Base-by-base conservation (phyloP, 1,140 invertebrate species). In the Zaprionus capensis region DNA sequence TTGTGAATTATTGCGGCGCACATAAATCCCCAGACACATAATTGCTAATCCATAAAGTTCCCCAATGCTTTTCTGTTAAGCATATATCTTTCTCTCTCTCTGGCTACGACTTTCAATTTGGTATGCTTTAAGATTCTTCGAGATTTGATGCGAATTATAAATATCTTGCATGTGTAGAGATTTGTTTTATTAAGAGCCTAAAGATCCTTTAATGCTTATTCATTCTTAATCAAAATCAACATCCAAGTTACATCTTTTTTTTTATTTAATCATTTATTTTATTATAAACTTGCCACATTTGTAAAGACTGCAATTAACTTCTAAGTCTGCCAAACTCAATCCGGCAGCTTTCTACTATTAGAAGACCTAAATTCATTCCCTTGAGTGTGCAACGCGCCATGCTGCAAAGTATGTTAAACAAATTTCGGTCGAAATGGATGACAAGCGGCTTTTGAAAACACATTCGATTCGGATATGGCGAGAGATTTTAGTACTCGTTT, bases 371-470 rank as follows among this genome's bases (percentile, higher is more conserved):
- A 26, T 68, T 14, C 41, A 56, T 56, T 9, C 22, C 36, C 36
- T 17, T 34, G 38, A 34, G 5, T 58, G 26, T 68, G 31, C 26
- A 7, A 12, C 38, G n/a, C 15, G 15, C 1, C 15, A 44, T n/a
- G 41, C 36, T 20, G 4, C 49, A 62, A 61, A 58, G 14, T 70
- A 22, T 34, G n/a, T 9, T 22, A 14, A 53, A 61, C 64, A 38
- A 53, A 49, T 57, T 63, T 38, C 34, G 51, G 17, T 24, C n/a
- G 11, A 71, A 70, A 64, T 64, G 51, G 59, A 64, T 64, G 67
- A 64, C 59, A 58, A 63, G 55, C 67, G 22, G 67, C 67, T 71
- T 64, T 75, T 49, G 53, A 61, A 66, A 76, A 59, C 69, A 66
- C 56, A 66, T 71, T 70, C 58, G 66, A 70, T 70, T 63, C 36